Evolutionary conservation across 2,797 vertebrate species (phyloP).

Genomic region (Coregonus ussuriensis): DNA sequence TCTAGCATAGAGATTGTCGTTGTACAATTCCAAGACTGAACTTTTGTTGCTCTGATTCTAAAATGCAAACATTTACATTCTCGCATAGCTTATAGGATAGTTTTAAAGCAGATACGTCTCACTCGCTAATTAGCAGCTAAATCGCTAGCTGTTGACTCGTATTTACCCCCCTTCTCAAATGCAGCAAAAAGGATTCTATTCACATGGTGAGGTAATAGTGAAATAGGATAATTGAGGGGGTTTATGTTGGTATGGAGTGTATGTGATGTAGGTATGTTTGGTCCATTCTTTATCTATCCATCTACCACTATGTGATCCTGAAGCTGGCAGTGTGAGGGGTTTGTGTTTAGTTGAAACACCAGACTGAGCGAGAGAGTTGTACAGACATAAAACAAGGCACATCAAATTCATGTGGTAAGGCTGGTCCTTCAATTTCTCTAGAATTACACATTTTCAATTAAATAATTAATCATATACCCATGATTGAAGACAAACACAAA

Average conservation of each 20-base stretch:
- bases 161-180: not conserved
- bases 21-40: not conserved
- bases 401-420: conserved; percentile 61
- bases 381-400: conserved; percentile 71
- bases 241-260: not conserved
- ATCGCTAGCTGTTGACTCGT: too few relatives aligned
- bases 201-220: not conserved
- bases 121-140: too few relatives aligned
- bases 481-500: not conserved
- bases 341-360: conserved; percentile 7
- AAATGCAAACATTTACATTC: not conserved
- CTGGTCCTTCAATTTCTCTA: conserved; percentile 58
- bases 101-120: not conserved
- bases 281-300: conserved; percentile 41
- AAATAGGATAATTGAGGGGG: not conserved
- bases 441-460: conserved; percentile 27
- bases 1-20: not conserved
- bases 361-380: conserved; percentile 25
- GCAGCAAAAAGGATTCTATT: not conserved
- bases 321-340: conserved; percentile 30
- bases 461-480: not conserved
- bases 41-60: not conserved
- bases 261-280: conserved; percentile 36
- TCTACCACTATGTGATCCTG: conserved; percentile 37
- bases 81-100: not conserved